Evolutionary conservation across 2,888 invertebrate species (phyloP).

Genomic region (Metacarcinus magister): DNA sequence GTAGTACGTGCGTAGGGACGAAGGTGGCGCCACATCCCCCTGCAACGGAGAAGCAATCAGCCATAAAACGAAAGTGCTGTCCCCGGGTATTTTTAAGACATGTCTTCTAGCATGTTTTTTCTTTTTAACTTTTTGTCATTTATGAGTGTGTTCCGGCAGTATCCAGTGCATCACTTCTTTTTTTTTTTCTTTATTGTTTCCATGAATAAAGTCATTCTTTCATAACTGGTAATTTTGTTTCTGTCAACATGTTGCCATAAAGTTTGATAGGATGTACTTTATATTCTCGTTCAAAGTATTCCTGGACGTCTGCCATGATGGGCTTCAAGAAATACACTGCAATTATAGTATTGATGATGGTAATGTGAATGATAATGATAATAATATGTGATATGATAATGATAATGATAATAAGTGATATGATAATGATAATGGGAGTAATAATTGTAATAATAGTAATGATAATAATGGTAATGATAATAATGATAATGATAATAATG

Average conservation of each 20-base stretch:
- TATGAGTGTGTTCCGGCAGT: slow-evolving; percentile 10
- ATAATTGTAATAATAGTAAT: too few relatives aligned
- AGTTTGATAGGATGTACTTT: not conserved
- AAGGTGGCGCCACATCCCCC: not conserved
- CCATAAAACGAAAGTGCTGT: slow-evolving; percentile 30
- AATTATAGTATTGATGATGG: not conserved
- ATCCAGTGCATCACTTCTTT: not conserved
- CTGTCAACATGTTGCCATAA: not conserved
- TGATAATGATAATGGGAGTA: not conserved
- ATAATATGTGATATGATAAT: not conserved
- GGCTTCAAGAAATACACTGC: too few relatives aligned
- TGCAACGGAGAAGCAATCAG: slow-evolving; percentile 32
- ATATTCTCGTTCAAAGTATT: not conserved
- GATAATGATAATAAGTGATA: not conserved
- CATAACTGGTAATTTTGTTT: not conserved
- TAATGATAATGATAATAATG: too few relatives aligned
- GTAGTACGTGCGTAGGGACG: not conserved
- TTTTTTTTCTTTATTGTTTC: not conserved
- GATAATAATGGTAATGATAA: too few relatives aligned
- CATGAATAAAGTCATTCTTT: not conserved
- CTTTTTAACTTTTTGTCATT: slow-evolving; percentile 27
- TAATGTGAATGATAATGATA: too few relatives aligned
- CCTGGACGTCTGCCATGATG: too few relatives aligned
- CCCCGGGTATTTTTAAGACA: not conserved
- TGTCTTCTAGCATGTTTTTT: not conserved